Conservation (phyloP, 2,113 vertebrate species). For the Lagopus leucura region DNA sequence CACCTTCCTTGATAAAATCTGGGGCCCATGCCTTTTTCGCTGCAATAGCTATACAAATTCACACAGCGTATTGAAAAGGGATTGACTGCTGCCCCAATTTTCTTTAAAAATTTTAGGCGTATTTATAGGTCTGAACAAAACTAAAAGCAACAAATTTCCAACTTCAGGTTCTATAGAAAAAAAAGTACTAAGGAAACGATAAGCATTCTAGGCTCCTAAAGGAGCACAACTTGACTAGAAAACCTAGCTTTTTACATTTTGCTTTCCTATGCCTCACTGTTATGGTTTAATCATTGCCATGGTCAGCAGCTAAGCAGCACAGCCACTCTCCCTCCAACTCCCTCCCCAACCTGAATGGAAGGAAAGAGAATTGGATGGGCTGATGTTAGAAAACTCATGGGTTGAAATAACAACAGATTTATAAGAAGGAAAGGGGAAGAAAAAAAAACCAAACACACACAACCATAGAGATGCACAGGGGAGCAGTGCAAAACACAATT, state of each 20-base stretch:
- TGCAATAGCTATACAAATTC: background rate
- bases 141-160: background rate
- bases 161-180: background rate
- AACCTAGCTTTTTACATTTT: background rate
- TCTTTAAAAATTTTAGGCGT: background rate
- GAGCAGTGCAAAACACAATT: background rate
- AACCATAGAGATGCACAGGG: too few relatives aligned
- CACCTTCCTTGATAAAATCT: background rate
- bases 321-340: background rate
- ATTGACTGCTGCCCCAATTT: background rate
- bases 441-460: background rate
- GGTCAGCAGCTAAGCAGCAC: background rate
- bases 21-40: background rate
- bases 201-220: background rate
- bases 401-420: background rate
- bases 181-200: background rate
- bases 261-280: background rate
- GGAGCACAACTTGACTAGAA: background rate
- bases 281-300: background rate
- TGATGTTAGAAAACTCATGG: background rate
- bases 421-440: background rate
- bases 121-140: background rate
- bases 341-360: background rate
- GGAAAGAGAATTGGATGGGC: background rate
- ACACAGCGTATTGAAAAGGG: background rate